Evolutionary conservation across 2,888 invertebrate species (phyloP).

Genomic region (Eucera pruinosa): DNA sequence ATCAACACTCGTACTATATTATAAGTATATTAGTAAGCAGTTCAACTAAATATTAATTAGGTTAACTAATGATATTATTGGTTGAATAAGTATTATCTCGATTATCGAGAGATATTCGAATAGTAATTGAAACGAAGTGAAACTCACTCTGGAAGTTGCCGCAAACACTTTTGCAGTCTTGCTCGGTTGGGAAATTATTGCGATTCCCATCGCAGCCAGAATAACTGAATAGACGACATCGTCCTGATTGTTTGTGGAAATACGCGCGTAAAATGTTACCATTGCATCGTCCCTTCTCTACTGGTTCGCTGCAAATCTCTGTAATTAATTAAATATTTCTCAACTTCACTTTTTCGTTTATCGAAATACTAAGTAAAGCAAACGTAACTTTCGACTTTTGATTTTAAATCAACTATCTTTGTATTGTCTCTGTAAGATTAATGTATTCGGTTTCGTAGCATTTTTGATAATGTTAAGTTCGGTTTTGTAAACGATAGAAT

Average conservation of each 20-base stretch:
- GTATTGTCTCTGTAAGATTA: too few relatives aligned
- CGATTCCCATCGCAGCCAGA: constrained; percentile 95
- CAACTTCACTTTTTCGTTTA: neutral
- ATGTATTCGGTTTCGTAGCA: too few relatives aligned
- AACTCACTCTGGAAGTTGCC: constrained; percentile 85
- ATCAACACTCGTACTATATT: neutral
- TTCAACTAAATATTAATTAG: too few relatives aligned
- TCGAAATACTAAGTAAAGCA: too few relatives aligned
- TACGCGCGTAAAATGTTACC: constrained; percentile 81
- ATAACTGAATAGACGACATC: constrained; percentile 93
- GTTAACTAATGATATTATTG: too few relatives aligned
- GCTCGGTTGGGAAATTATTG: constrained; percentile 92
- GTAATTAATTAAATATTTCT: constrained; percentile 19
- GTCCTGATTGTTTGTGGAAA: constrained; percentile 89
- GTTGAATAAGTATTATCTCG: neutral
- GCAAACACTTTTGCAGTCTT: constrained; percentile 89
- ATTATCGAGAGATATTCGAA: neutral
- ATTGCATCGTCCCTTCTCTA: constrained; percentile 71
- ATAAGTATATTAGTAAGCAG: too few relatives aligned
- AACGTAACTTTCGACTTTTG: too few relatives aligned
- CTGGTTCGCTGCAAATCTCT: constrained; percentile 81
- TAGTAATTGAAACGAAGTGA: neutral
- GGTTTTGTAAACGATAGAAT: too few relatives aligned
- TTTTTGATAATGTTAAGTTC: too few relatives aligned
- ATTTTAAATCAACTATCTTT: too few relatives aligned